Base-by-base conservation (phyloP, 2,113 vertebrate species). In the Sula dactylatra region DNA sequence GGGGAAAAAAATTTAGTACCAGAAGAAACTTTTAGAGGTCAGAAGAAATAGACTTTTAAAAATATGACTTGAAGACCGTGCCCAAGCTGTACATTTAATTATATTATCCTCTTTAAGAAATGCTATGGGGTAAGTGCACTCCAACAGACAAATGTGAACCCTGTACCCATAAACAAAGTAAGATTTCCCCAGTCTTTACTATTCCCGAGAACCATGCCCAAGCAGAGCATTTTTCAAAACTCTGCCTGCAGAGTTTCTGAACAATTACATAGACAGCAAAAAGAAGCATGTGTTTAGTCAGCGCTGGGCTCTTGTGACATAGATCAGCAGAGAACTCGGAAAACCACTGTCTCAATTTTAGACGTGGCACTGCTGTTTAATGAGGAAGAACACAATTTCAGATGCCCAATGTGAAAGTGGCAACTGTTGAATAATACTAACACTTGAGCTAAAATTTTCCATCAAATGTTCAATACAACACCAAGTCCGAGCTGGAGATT, bases 261-360 rank as follows among this genome's bases (percentile, higher is more conserved):
- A 64, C 13, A 21, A 62, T 16, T 49, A 55, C 29, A 67, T 0
- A 62, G 36, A 56, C 3, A 70, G 45, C 34, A 73, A 52, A 44
- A 82, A n/a, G 50, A 72, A 86, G 16, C 32, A 21, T 0, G 0
- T 38, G 3, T n/a, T 86, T 32, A 27, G 29, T 52, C 26, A 18
- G 22, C 24, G 31, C 29, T 77, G 47, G 49, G 19, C 11, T 81
- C 84, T 40, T 11, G 17, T 42, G 29, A 52, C 49, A 55, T 17
- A n/a, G 11, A 80, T 20, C 49, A 65, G 31, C 49, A 52, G 26
- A 77, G 32, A 76, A 13, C 8, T 65, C 1, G 0, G 45, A 78
- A 86, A 88, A 67, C 13, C 38, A n/a, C 11, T 3, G 12, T 13
- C 61, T 82, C 50, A 8, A 4, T 80, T 90, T 58, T 40, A n/a